These are phyloP conservation scores for Lutra lutra DNA, from an alignment of 2,797 vertebrate species.

Conservation along the genomic window DNA sequence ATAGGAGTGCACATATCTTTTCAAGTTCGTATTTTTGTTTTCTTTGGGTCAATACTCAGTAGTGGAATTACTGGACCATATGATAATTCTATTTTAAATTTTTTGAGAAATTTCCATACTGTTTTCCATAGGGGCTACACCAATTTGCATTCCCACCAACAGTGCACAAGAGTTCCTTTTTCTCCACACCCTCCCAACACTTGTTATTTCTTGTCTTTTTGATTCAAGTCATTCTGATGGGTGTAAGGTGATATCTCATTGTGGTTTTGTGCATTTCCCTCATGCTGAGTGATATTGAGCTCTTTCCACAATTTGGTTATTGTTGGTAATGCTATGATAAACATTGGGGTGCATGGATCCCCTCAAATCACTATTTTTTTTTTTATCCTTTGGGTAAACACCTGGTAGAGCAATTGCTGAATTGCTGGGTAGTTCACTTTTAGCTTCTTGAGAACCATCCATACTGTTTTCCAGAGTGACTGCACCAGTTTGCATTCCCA, in stretches of 20 bases:
- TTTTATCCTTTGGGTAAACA: neutral
- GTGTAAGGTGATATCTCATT: too few species aligned
- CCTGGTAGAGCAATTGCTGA: neutral
- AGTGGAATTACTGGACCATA: neutral
- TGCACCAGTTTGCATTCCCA: neutral
- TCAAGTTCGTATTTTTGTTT: too few species aligned
- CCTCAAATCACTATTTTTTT: neutral
- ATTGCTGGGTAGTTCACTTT: neutral
- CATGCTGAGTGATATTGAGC: too few species aligned
- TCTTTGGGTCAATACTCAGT: too few species aligned
- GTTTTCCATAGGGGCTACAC: neutral
- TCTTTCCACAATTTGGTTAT: neutral
- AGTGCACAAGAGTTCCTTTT: neutral
- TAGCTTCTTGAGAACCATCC: neutral
- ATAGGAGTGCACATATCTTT: neutral
- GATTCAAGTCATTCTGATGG: too few species aligned
- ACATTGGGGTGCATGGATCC: neutral
- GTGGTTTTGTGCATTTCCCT: too few species aligned
- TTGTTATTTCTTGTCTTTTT: neutral
- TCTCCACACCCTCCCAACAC: neutral
- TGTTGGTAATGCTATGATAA: neutral
- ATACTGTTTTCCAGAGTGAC: neutral
- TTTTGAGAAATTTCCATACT: neutral
- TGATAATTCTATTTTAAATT: neutral
- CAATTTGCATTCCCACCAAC: neutral